Conservation (phyloP, 2,888 invertebrate genomes). For the Deilephila elpenor region DNA sequence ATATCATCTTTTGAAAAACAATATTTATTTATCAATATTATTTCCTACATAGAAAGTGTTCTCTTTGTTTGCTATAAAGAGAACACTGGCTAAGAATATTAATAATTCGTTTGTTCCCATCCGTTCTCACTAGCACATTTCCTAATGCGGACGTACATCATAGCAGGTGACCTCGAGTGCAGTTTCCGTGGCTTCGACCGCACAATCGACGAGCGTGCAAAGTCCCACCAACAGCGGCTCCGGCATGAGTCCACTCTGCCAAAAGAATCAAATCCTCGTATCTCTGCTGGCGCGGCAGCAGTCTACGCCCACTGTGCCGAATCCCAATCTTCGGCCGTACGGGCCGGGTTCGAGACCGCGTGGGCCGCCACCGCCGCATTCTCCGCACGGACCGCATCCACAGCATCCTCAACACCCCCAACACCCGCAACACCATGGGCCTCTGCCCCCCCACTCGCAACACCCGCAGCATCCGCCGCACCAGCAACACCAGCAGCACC, state of each 20-base stretch:
- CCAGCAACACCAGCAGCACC: conserved; percentile 39
- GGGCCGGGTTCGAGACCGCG: conserved; percentile 55
- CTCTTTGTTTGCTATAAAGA: too few species aligned
- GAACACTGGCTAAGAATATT: neutral
- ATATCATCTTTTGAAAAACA: neutral
- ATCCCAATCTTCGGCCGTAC: conserved; percentile 85
- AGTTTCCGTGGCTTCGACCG: conserved; percentile 80
- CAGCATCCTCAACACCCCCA: conserved; percentile 38
- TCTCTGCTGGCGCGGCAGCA: conserved; percentile 91
- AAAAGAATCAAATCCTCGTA: conserved; percentile 94
- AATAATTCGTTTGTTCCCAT: conserved; percentile 5
- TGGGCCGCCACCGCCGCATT: conserved; percentile 54
- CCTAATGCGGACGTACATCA: conserved; percentile 36
- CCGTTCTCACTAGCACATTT: conserved; percentile 4
- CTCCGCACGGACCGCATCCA: conserved; percentile 44
- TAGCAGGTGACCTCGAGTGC: conserved; percentile 84
- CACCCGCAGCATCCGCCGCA: conserved; percentile 45
- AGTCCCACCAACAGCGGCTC: conserved; percentile 63
- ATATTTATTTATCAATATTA: neutral
- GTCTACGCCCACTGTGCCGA: conserved; percentile 87
- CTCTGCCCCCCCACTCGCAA: conserved; percentile 50
- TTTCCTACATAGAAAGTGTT: neutral
- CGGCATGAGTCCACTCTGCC: conserved; percentile 88
- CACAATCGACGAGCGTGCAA: conserved; percentile 63
- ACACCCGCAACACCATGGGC: conserved; percentile 40